Evolutionary conservation across 2,888 invertebrate genomes (phyloP), one percentile per base, ranked within the genome.

Genomic region (Monoplex corrugatus): DNA sequence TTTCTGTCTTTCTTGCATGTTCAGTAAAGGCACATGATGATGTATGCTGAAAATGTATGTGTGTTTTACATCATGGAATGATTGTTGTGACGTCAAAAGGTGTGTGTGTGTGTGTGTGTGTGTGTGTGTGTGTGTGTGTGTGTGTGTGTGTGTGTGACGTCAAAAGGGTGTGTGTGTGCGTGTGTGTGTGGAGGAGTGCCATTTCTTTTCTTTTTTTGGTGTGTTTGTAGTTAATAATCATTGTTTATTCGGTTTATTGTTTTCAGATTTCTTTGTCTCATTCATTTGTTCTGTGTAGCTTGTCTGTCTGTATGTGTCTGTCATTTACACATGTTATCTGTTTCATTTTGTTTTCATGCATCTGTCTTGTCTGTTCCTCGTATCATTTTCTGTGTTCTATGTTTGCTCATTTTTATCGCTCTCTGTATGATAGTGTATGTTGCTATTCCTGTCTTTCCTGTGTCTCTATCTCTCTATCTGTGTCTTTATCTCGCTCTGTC

Each of bases 401-500:
- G 57, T 57, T 68, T 68, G 68, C 68, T 68, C 2, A 19, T 75
- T 8, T 75, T 6, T 32, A 2, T 75, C 16, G 28, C 28, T 75
- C 10, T 10, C 75, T 75, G 32, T 35, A 35, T 68, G 19, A n/a
- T 68, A n/a, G 68, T 68, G n/a, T 28, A 19, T 5, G 35, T 35
- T 10, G 75, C n/a, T 5, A 43, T 43, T 2, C 13, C 35, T 80
- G 3, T 32, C 80, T 32, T 8, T 28, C 19, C 75, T 75, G 13
- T 75, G 35, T 82, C 44, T 82, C 82, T 82, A 28, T 82, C 82
- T 82, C 43, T 83, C 83, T 83, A 28, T 83, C 83, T 83, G 44
- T 44, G 16, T 82, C 78, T 78, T 10, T 38, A 1, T 78, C 38
- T 78, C 78, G 8, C 38, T 78, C 78, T 38, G 16, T 78, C 78